phyloP scores from a whole-genome alignment of 2,797 vertebrate genomes.

The Falco cherrug region DNA sequence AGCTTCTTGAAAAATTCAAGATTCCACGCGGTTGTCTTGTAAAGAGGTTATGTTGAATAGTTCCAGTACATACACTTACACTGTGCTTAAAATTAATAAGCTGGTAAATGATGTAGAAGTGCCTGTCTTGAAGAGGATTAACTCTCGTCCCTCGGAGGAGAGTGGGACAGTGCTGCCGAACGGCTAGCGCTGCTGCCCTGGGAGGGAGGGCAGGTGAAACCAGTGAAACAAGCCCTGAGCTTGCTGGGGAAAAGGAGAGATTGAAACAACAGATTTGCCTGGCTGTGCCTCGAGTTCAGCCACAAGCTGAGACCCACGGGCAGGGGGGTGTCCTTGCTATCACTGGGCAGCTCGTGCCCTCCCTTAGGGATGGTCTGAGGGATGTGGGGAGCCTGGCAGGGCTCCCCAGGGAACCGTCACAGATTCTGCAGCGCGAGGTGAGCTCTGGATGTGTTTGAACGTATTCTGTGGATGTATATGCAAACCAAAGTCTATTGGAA shows the following conservation, averaged over 20 bases:
- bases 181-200: background rate
- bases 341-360: accelerated
- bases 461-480: background rate
- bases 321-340: background rate
- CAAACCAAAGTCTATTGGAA: background rate
- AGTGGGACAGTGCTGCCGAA: background rate
- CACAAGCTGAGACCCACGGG: background rate
- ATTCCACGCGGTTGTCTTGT: background rate
- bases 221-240: background rate
- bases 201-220: background rate
- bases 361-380: background rate
- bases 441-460: background rate
- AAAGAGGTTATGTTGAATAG: background rate
- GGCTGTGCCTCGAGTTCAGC: background rate
- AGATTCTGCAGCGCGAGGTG: background rate
- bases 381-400: background rate
- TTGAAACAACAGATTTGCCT: background rate
- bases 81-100: background rate
- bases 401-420: background rate
- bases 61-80: background rate
- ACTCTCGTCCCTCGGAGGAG: background rate
- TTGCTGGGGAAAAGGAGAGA: background rate
- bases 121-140: background rate
- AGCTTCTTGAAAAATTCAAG: background rate
- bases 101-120: background rate